Conservation (phyloP, 2,888 invertebrate species). For the Fragum sueziense region DNA sequence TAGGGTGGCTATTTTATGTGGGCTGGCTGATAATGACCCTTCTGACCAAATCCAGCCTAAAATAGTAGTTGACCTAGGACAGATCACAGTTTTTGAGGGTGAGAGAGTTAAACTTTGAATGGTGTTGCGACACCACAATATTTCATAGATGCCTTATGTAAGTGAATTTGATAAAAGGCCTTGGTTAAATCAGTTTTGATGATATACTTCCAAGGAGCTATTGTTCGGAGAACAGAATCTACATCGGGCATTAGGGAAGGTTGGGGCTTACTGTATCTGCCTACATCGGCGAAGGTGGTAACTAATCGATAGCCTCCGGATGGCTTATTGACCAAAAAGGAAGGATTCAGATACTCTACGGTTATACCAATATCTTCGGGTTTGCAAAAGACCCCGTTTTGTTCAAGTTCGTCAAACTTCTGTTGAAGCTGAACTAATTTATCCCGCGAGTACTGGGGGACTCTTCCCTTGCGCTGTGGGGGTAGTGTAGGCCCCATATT, state of each 20-base stretch:
- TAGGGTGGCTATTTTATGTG: slow-evolving; percentile 47
- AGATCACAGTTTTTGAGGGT: slow-evolving; percentile 55
- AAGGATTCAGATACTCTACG: too few relatives aligned
- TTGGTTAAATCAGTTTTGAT: slow-evolving; percentile 53
- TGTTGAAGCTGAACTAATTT: slow-evolving; percentile 53
- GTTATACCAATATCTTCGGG: slow-evolving; percentile 55
- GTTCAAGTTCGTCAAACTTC: slow-evolving; percentile 63
- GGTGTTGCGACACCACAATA: slow-evolving; percentile 59
- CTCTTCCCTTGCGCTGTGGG: slow-evolving; percentile 62
- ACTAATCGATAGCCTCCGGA: slow-evolving; percentile 59
- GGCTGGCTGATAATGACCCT: slow-evolving; percentile 53
- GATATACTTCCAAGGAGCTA: slow-evolving; percentile 61
- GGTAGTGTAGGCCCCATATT: slow-evolving; percentile 65
- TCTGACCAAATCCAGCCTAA: slow-evolving; percentile 55
- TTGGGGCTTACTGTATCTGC: too few relatives aligned
- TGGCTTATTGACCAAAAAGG: slow-evolving; percentile 61
- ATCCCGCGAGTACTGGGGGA: slow-evolving; percentile 61
- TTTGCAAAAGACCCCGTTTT: slow-evolving; percentile 50
- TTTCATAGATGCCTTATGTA: slow-evolving; percentile 50
- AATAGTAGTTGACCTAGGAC: slow-evolving; percentile 29
- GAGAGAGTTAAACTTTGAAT: slow-evolving; percentile 43
- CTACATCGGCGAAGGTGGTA: slow-evolving; percentile 61
- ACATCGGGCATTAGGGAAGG: too few relatives aligned
- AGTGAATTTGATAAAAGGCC: slow-evolving; percentile 63
- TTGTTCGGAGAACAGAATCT: slow-evolving; percentile 52